phyloP scores from a whole-genome alignment of 2,888 invertebrate genomes.

The Sinohyriopsis cumingii region DNA sequence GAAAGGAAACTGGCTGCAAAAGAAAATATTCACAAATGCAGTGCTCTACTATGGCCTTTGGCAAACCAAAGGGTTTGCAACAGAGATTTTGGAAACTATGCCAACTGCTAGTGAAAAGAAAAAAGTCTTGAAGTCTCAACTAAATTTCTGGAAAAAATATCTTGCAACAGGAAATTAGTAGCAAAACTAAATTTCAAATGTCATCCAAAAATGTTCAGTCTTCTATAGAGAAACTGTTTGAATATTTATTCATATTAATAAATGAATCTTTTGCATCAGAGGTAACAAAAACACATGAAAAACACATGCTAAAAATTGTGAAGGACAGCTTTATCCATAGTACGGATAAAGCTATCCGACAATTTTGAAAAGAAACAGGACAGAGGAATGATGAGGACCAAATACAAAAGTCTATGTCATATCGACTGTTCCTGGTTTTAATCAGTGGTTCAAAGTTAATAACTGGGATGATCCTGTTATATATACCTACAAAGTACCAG shows the following conservation, averaged over 20 bases:
- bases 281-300: too few species aligned
- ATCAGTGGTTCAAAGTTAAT: too few species aligned
- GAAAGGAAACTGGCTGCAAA: conserved; percentile 11
- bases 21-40: conserved; percentile 12
- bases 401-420: too few species aligned
- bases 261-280: background rate
- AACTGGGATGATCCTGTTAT: too few species aligned
- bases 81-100: background rate
- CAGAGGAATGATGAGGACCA: too few species aligned
- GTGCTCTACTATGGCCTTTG: conserved; percentile 19
- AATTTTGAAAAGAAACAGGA: too few species aligned
- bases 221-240: background rate
- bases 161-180: too few species aligned
- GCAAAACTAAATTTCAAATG: background rate
- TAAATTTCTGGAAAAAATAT: background rate
- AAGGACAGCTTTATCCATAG: too few species aligned
- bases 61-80: conserved; percentile 14
- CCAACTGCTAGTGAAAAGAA: background rate
- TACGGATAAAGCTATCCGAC: too few species aligned
- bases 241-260: conserved; percentile 5
- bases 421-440: too few species aligned
- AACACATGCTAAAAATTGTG: too few species aligned
- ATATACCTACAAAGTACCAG: too few species aligned
- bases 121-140: background rate
- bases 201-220: background rate